These are phyloP conservation scores for Tautogolabrus adspersus DNA, from an alignment of 2,113 vertebrate genomes.

Conservation along the genomic window DNA sequence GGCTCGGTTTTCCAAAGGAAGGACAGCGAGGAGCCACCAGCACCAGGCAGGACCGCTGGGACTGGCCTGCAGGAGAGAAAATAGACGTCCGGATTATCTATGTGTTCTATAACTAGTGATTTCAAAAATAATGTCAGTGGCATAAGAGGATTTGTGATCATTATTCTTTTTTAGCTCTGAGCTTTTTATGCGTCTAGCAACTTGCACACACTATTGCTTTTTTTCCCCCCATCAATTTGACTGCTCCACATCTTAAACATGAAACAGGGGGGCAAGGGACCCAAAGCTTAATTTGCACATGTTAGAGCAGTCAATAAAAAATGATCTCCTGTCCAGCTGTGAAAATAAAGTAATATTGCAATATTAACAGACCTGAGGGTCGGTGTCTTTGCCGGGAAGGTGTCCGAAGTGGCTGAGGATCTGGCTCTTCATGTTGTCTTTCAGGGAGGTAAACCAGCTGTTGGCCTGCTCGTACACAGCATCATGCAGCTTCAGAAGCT, in stretches of 20 bases:
- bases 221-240: no score
- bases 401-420: conserved; percentile 93
- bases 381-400: conserved; percentile 89
- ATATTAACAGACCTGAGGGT: conserved; percentile 87
- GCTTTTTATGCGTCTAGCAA: no score
- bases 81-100: background rate
- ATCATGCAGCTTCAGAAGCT: conserved; percentile 89
- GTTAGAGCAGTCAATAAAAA: no score
- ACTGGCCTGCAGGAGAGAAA: conserved; percentile 80
- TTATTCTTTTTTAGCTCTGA: no score
- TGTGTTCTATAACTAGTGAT: no score
- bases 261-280: no score
- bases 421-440: conserved; percentile 93
- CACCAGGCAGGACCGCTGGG: conserved; percentile 92
- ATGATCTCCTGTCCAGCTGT: no score
- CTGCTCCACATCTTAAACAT: no score
- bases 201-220: no score
- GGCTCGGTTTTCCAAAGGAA: conserved; percentile 90
- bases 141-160: no score
- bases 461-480: conserved; percentile 92
- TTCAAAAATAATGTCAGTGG: no score
- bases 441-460: conserved; percentile 92
- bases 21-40: conserved; percentile 93
- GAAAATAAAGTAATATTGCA: background rate
- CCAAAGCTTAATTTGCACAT: no score